Percentiles rank a stretch among this genome's conserved stretches.
Conservation (phyloP, 2,797 vertebrate genomes). For the Percopsis omiscomaycus region DNA sequence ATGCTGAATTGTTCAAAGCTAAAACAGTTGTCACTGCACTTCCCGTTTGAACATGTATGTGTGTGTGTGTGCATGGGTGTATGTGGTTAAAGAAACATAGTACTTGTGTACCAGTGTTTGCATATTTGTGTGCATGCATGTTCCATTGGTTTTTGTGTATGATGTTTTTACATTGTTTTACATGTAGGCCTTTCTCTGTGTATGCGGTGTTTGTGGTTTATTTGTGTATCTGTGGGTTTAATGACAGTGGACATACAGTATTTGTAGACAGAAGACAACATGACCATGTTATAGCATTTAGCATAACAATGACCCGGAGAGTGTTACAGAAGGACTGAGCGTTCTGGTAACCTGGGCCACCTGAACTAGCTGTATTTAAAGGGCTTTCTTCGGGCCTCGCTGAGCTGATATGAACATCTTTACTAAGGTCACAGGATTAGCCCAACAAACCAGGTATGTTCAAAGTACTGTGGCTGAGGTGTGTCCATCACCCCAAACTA, state of each 20-base stretch:
- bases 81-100: slow-evolving; percentile 15
- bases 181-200: slow-evolving; percentile 12
- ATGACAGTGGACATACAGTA: slow-evolving; percentile 12
- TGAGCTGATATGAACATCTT: slow-evolving; percentile 85
- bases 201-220: slow-evolving; percentile 34
- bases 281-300: slow-evolving; percentile 61
- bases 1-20: slow-evolving; percentile 67
- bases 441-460: slow-evolving; percentile 82
- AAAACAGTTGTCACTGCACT: slow-evolving; percentile 73
- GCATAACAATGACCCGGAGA: slow-evolving; percentile 76
- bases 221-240: slow-evolving; percentile 7
- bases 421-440: slow-evolving; percentile 79
- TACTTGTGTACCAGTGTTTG: slow-evolving; percentile 21
- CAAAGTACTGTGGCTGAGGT: slow-evolving; percentile 25
- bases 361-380: slow-evolving; percentile 76
- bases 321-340: slow-evolving; percentile 65
- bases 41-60: slow-evolving; percentile 10
- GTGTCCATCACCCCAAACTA: not conserved
- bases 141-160: slow-evolving; percentile 11
- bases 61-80: slow-evolving; percentile 31
- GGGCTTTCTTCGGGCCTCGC: slow-evolving; percentile 61
- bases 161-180: slow-evolving; percentile 21
- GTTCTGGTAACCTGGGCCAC: slow-evolving; percentile 66
- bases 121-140: slow-evolving; percentile 26
- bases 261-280: slow-evolving; percentile 37